Percentiles rank a stretch among this genome's conserved stretches.
Evolutionary conservation across 2,888 invertebrate genomes (phyloP).

Genomic region (Pomacea canaliculata): DNA sequence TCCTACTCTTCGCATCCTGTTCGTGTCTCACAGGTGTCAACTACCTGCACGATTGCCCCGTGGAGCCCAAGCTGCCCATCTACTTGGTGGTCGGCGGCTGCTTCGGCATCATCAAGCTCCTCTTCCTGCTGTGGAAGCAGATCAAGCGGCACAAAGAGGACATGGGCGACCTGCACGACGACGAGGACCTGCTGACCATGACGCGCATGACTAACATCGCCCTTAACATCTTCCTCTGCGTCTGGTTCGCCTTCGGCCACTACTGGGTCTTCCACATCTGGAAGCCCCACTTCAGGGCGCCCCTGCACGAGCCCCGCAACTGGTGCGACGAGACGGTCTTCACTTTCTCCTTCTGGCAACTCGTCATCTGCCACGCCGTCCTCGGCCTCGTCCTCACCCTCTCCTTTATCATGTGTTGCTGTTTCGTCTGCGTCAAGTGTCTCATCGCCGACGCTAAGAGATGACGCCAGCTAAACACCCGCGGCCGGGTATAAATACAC

Average conservation of each 20-base stretch:
- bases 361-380: slow-evolving; percentile 79
- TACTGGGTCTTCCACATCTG: slow-evolving; percentile 83
- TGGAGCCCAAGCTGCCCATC: slow-evolving; percentile 82
- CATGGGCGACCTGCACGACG: slow-evolving; percentile 56
- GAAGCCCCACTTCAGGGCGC: slow-evolving; percentile 82
- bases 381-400: slow-evolving; percentile 63
- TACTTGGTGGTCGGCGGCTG: slow-evolving; percentile 89
- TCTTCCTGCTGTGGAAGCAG: slow-evolving; percentile 77
- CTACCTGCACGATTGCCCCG: slow-evolving; percentile 83
- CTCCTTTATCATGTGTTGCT: slow-evolving; percentile 42
- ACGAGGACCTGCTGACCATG: slow-evolving; percentile 71
- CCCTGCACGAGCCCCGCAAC: slow-evolving; percentile 81
- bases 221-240: slow-evolving; percentile 79
- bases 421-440: slow-evolving; percentile 44
- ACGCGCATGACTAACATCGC: slow-evolving; percentile 77
- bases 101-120: slow-evolving; percentile 77
- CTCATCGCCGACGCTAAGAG: slow-evolving; percentile 31
- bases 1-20: too few relatives aligned
- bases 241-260: slow-evolving; percentile 85
- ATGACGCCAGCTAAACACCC: slow-evolving; percentile 18
- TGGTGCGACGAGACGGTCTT: slow-evolving; percentile 86
- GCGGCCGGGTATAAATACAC: not conserved
- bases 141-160: slow-evolving; percentile 73
- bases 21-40: slow-evolving; percentile 78
- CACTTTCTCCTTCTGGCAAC: slow-evolving; percentile 81